Evolutionary conservation across 2,797 vertebrate genomes (phyloP).

Genomic region (Muscicapa comitata): DNA sequence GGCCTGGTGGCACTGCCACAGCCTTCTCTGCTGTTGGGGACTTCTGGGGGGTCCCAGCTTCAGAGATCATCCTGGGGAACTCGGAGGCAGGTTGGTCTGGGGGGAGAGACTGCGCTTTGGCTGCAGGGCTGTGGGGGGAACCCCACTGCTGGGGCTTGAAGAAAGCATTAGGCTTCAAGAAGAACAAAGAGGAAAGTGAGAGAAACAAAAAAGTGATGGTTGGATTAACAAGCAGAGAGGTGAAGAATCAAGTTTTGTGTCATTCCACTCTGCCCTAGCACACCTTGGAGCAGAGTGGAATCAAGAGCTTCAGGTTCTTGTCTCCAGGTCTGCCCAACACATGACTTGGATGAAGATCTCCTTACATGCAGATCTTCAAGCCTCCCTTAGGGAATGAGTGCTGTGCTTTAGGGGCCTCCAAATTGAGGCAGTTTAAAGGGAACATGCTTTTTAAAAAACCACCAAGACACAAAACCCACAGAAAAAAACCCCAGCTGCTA

Average conservation of each 20-base stretch:
- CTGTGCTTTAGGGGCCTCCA: not conserved
- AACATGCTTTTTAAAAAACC: not conserved
- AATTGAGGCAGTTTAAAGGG: not conserved
- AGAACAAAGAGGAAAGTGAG: not conserved
- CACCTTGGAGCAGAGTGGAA: not conserved
- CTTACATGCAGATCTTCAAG: not conserved
- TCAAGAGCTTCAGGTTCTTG: not conserved
- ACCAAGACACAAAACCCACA: not conserved
- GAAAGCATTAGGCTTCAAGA: conserved; percentile 58
- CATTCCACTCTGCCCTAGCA: not conserved
- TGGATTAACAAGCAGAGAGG: not conserved
- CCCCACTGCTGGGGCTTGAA: conserved; percentile 69
- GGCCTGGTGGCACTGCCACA: conserved; percentile 74
- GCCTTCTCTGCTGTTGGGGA: conserved; percentile 57
- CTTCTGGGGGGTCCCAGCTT: conserved; percentile 83
- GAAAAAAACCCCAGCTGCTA: not conserved
- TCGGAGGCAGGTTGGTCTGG: conserved; percentile 62
- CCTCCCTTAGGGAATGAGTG: not conserved
- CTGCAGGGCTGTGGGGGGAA: conserved; percentile 55
- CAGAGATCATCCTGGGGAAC: conserved; percentile 58
- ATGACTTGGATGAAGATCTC: not conserved
- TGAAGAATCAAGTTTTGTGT: not conserved
- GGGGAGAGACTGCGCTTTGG: conserved; percentile 78
- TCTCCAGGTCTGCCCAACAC: not conserved
- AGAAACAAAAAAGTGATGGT: not conserved